Conservation (phyloP, 2,113 vertebrate species). For the Poeciliopsis occidentalis region DNA sequence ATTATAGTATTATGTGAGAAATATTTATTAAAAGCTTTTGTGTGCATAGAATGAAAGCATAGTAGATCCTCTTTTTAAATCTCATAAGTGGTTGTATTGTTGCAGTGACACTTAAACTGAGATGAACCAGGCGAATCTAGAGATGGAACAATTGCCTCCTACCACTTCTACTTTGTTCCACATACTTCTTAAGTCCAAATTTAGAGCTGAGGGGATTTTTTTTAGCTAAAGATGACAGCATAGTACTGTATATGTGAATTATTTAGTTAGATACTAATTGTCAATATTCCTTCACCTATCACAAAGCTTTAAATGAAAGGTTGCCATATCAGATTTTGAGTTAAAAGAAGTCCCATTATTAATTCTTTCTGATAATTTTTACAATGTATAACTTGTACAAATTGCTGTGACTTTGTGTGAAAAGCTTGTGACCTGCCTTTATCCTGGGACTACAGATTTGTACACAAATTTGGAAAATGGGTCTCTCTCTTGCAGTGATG, state of each 20-base stretch:
- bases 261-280: neutral
- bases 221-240: neutral
- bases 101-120: neutral
- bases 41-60: no score
- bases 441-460: constrained; percentile 9
- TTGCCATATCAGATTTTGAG: neutral
- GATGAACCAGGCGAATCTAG: neutral
- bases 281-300: no score
- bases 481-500: constrained; percentile 25
- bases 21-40: no score
- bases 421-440: neutral
- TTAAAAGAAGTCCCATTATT: neutral
- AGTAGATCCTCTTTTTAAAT: no score
- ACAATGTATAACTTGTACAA: neutral
- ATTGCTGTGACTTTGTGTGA: neutral
- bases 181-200: neutral
- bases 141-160: neutral
- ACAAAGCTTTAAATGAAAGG: neutral
- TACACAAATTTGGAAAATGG: constrained; percentile 41
- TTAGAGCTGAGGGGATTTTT: neutral
- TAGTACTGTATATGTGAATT: neutral
- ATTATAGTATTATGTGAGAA: no score
- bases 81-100: no score
- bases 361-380: neutral
- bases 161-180: neutral